Evolutionary conservation across 2,797 vertebrate genomes (phyloP), one percentile per base, ranked within the genome.

Genomic region (Peromyscus nudipes): DNA sequence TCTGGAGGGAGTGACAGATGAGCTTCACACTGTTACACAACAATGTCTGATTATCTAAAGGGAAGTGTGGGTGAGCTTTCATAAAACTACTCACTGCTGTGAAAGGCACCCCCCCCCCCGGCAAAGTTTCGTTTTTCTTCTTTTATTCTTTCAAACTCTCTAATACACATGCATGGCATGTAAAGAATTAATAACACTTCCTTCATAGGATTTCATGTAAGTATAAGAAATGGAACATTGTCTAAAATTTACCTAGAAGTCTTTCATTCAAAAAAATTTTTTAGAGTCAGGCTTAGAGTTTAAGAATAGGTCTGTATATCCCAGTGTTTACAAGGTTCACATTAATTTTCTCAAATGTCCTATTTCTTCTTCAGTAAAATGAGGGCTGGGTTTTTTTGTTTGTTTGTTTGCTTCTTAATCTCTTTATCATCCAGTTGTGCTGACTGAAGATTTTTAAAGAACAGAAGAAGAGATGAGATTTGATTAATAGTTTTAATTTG

Each of bases 401-500:
- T 19, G 6, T 6, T 29, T 17, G 67, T 37, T 0, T 52, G 12
- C 84, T 34, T 21, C 76, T 57, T 0, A 62, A 27, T 89, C 77
- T 94, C 27, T 94, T 14, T 55, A 87, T 10, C 13, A 55, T 80
- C 19, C 9, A 65, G 0, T 34, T 34, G 29, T 60, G 12, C 16
- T 55, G 46, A 34, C 31, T 13, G 8, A 46, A 71, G 3, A 27
- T 93, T 91, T 85, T 80, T 14, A 81, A 91, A 89, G 77, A 57
- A 8, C 21, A 84, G 29, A 57, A 29, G 31, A 86, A 75, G 21
- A 73, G 29, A 91, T 46, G 2, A 81, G 71, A 17, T 69, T 80
- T 65, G 23, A 83, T 62, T 57, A 55, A 43, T 95, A 21, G 3
- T 40, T 69, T 67, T 94, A 89, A 90, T 92, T 95, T 84, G 37